A percentile compares a stretch with the other conserved stretches of the same genome.
Conservation (phyloP, 2,113 vertebrate species). For the Semnopithecus entellus region DNA sequence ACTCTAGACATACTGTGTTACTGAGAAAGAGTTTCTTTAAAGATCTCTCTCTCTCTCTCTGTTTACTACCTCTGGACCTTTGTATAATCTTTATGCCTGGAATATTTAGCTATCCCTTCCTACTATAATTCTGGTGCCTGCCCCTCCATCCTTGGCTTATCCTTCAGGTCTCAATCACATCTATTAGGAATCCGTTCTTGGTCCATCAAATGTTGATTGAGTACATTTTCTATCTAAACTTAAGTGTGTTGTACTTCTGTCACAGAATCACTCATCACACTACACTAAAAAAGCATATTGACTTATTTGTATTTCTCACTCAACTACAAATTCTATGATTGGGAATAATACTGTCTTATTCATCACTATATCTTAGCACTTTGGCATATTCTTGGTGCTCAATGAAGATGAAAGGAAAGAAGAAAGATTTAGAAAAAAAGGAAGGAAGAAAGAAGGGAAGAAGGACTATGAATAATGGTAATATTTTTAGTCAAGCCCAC, state of each 20-base stretch:
- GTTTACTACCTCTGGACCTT: neutral
- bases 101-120: neutral
- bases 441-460: neutral
- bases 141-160: neutral
- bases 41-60: neutral
- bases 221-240: neutral
- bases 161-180: neutral
- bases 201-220: neutral
- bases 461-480: neutral
- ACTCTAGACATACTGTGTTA: constrained; percentile 1
- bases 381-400: constrained; percentile 18
- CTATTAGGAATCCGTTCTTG: neutral
- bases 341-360: constrained; percentile 41
- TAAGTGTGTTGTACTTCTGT: constrained; percentile 26
- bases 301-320: neutral
- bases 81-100: neutral
- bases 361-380: constrained; percentile 8
- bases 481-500: neutral
- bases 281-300: constrained; percentile 25
- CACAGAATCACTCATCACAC: constrained; percentile 16
- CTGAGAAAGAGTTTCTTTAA: neutral
- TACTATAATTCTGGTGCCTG: neutral
- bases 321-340: neutral
- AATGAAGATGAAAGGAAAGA: constrained; percentile 5
- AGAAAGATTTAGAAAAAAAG: neutral